Percentiles rank a stretch among this genome's conserved stretches.
phyloP scores from a whole-genome alignment of 2,888 invertebrate genomes.

The Eilema caniola region DNA sequence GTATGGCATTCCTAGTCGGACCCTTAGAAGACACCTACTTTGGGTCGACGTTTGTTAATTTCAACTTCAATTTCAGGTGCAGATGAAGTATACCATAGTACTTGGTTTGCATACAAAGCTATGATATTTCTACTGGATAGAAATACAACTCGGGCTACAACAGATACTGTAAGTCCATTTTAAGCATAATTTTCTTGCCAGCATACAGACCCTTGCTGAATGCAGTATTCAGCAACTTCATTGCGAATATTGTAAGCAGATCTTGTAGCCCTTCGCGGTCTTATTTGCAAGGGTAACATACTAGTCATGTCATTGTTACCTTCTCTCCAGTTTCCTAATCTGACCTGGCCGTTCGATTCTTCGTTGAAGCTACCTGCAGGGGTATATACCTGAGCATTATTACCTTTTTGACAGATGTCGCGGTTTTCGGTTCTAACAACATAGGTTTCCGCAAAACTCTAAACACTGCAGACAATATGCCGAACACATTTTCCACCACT shows the following conservation, averaged over 20 bases:
- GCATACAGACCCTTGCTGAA: constrained; percentile 37
- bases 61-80: constrained; percentile 35
- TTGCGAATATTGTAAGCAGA: constrained; percentile 37
- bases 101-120: constrained; percentile 29
- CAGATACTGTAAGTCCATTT: constrained; percentile 26
- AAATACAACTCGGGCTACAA: constrained; percentile 36
- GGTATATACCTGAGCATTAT: constrained; percentile 20
- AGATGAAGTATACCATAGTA: constrained; percentile 34
- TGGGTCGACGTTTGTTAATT: constrained; percentile 25
- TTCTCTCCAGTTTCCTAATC: constrained; percentile 20
- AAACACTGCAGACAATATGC: too few relatives aligned
- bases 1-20: too few relatives aligned
- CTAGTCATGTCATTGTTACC: constrained; percentile 25
- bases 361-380: constrained; percentile 19
- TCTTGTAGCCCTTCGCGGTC: constrained; percentile 40
- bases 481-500: too few relatives aligned
- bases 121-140: constrained; percentile 43
- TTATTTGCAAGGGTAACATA: constrained; percentile 31
- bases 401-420: constrained; percentile 14
- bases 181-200: constrained; percentile 45
- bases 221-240: constrained; percentile 40
- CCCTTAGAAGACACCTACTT: too few relatives aligned
- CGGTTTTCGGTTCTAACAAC: constrained; percentile 33
- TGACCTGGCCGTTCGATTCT: constrained; percentile 18
- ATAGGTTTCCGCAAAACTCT: constrained; percentile 34